These are phyloP conservation scores for Sphenodon punctatus DNA, from an alignment of 2,797 vertebrate species.

Conservation along the genomic window DNA sequence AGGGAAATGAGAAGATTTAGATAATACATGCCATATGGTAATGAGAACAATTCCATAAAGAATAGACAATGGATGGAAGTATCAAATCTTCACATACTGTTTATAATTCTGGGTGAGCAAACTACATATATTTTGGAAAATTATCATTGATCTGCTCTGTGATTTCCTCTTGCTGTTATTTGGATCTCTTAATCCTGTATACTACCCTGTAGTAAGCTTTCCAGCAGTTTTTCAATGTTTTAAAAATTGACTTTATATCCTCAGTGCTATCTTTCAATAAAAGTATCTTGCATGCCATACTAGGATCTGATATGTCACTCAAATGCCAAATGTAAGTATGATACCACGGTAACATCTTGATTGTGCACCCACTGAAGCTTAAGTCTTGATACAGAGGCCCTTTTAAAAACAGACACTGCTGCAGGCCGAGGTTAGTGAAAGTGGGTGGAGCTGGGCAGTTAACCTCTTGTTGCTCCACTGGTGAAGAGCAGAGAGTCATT, in stretches of 20 bases:
- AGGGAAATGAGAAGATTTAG: neutral
- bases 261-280: constrained; percentile 34
- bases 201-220: constrained; percentile 39
- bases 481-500: no score
- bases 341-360: neutral
- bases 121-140: neutral
- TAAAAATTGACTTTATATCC: constrained; percentile 44
- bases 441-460: no score
- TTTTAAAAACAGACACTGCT: no score
- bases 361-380: constrained; percentile 6
- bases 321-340: neutral
- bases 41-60: neutral
- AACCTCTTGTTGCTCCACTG: no score
- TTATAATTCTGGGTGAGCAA: neutral
- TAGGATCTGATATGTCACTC: constrained; percentile 40
- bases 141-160: neutral
- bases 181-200: constrained; percentile 32
- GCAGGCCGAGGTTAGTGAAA: no score
- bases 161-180: constrained; percentile 15
- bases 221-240: constrained; percentile 40
- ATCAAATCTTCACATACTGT: neutral
- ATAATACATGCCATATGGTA: neutral
- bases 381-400: no score
- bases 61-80: neutral
- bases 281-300: constrained; percentile 32